phyloP scores from a whole-genome alignment of 1,140 invertebrate species.

The Cyphomyrmex costatus region DNA sequence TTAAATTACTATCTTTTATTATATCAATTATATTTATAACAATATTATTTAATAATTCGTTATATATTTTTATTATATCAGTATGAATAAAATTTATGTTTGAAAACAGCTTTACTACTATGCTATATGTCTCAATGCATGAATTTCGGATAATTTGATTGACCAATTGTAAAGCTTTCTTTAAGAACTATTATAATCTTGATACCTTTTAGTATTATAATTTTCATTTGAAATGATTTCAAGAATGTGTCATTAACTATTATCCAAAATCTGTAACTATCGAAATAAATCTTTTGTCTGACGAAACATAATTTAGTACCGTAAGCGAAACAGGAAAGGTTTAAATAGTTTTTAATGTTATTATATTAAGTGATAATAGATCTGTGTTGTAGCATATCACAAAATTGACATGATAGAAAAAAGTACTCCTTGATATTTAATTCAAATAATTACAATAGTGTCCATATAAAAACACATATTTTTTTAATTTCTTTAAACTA shows the following conservation, averaged over 20 bases:
- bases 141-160: neutral
- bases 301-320: neutral
- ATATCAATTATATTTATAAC: too few relatives aligned
- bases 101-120: neutral
- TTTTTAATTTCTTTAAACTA: too few relatives aligned
- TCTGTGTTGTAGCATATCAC: neutral
- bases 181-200: neutral
- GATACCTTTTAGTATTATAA: neutral
- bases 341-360: neutral
- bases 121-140: neutral
- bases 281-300: neutral
- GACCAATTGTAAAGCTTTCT: neutral
- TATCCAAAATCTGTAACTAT: neutral
- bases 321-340: conserved; percentile 21
- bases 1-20: too few relatives aligned
- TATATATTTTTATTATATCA: neutral
- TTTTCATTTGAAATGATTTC: neutral
- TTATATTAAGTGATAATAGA: neutral
- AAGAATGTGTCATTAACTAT: neutral
- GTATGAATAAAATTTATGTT: neutral
- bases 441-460: conserved; percentile 6
- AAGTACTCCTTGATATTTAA: conserved; percentile 1
- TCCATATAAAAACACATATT: too few relatives aligned
- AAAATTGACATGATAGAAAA: conserved; percentile 1
- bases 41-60: too few relatives aligned